These are phyloP conservation scores for Gracilinanus agilis DNA, from an alignment of 2,113 vertebrate genomes.

Conservation along the genomic window DNA sequence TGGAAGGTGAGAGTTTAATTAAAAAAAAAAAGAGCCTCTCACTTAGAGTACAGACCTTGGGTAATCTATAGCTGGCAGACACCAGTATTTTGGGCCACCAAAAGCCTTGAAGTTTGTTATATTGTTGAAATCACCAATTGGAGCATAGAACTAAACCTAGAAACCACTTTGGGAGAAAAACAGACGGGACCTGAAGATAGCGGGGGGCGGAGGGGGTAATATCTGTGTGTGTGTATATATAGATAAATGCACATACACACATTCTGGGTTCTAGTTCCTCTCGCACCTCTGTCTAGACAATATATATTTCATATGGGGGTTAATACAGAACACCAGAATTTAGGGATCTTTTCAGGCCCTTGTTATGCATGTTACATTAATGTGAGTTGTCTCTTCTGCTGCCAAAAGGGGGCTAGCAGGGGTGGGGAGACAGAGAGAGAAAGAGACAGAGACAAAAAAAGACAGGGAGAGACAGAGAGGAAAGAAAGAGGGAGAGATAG, in stretches of 20 bases:
- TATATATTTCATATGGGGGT: not conserved
- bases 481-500: no score
- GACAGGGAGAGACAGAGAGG: no score
- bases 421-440: no score
- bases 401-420: not conserved
- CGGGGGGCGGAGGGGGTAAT: not conserved
- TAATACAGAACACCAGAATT: not conserved
- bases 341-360: not conserved
- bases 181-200: not conserved
- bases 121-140: not conserved
- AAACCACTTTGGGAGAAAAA: not conserved
- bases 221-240: not conserved
- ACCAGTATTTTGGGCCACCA: not conserved
- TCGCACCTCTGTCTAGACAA: not conserved
- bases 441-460: no score
- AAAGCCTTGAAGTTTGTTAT: not conserved
- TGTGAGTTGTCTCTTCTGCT: not conserved
- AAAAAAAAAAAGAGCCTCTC: not conserved
- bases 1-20: no score
- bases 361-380: not conserved
- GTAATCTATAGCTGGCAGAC: conserved; percentile 20
- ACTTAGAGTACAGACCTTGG: not conserved
- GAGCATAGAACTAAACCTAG: conserved; percentile 9
- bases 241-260: not conserved
- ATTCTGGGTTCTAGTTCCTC: not conserved